These are phyloP conservation scores for Hyles vespertilio DNA, from an alignment of 1,140 invertebrate species.

Conservation along the genomic window DNA sequence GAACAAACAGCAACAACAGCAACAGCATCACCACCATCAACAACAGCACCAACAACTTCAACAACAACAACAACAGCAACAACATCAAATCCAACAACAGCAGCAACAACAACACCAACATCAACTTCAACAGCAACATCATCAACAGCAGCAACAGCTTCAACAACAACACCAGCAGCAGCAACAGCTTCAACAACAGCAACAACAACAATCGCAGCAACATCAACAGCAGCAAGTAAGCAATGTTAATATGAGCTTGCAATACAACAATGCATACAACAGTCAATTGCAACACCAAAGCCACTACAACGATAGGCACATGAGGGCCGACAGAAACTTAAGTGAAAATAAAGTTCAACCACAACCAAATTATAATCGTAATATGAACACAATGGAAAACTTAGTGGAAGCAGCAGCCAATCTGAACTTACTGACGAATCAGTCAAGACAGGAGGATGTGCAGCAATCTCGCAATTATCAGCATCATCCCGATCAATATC, in stretches of 20 bases:
- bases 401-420: conserved; percentile 61
- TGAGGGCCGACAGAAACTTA: conserved; percentile 42
- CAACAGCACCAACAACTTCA: conserved; percentile 35
- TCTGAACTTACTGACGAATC: conserved; percentile 55
- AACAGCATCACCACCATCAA: conserved; percentile 27
- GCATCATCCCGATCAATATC: conserved; percentile 41
- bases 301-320: conserved; percentile 49
- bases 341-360: conserved; percentile 47
- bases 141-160: conserved; percentile 26
- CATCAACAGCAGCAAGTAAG: conserved; percentile 30
- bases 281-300: conserved; percentile 33
- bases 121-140: conserved; percentile 30
- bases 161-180: conserved; percentile 29
- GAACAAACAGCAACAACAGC: conserved; percentile 62
- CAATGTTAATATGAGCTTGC: conserved; percentile 40
- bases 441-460: conserved; percentile 40
- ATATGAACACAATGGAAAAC: conserved; percentile 50
- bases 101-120: conserved; percentile 21
- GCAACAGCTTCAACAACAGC: conserved; percentile 30
- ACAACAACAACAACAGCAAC: conserved; percentile 15
- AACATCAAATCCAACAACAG: conserved; percentile 30
- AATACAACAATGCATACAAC: conserved; percentile 56
- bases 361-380: conserved; percentile 47
- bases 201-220: conserved; percentile 19
- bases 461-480: conserved; percentile 42